phyloP scores from a whole-genome alignment of 2,888 invertebrate genomes.

The Andrena praecox region DNA sequence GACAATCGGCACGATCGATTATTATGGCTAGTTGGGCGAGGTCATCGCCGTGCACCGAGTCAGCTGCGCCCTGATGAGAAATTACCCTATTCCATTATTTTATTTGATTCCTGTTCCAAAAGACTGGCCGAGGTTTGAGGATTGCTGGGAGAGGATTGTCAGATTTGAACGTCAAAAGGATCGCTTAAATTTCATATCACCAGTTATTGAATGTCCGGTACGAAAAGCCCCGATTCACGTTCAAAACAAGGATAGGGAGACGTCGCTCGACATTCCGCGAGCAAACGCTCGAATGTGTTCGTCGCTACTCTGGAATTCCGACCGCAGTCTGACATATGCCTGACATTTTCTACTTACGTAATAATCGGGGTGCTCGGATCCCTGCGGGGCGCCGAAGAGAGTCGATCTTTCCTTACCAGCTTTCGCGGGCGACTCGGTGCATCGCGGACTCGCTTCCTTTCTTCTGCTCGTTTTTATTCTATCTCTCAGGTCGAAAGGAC shows the following conservation, averaged over 20 bases:
- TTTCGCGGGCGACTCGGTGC: slow-evolving; percentile 45
- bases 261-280: background rate
- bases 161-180: background rate
- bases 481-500: slow-evolving; percentile 61
- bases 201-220: background rate
- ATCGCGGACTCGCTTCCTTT: slow-evolving; percentile 25
- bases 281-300: background rate
- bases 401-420: slow-evolving; percentile 20
- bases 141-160: background rate
- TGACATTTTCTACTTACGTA: slow-evolving; percentile 42
- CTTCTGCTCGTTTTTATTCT: slow-evolving; percentile 1
- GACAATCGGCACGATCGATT: slow-evolving; percentile 21
- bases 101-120: too few species aligned
- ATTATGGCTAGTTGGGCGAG: slow-evolving; percentile 47
- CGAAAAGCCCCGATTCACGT: background rate
- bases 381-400: slow-evolving; percentile 10
- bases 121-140: background rate
- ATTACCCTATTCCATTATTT: too few species aligned
- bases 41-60: slow-evolving; percentile 24
- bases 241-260: background rate
- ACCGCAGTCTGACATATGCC: slow-evolving; percentile 25
- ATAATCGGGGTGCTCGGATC: slow-evolving; percentile 1
- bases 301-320: slow-evolving; percentile 19
- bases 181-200: background rate
- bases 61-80: background rate